phyloP scores from a whole-genome alignment of 2,113 vertebrate genomes.

The Aegithalos caudatus region DNA sequence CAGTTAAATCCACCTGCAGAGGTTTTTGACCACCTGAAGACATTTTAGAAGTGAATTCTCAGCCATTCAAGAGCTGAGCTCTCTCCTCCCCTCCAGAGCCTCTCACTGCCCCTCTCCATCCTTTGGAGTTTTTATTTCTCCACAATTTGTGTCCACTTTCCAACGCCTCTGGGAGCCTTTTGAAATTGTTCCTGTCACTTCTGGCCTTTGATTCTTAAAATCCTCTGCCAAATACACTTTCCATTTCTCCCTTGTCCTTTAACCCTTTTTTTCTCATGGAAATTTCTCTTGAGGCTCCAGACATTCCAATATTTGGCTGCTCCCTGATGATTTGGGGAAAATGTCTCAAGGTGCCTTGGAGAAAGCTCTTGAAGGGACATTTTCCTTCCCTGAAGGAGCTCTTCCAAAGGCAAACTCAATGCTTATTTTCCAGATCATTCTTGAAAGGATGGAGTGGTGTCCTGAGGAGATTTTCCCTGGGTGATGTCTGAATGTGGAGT shows the following conservation, averaged over 20 bases:
- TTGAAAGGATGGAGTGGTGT: background rate
- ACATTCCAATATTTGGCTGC: background rate
- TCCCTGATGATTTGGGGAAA: background rate
- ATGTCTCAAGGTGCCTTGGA: background rate
- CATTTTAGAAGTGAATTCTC: background rate
- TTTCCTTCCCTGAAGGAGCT: background rate
- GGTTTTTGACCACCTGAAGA: background rate
- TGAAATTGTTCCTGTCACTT: background rate
- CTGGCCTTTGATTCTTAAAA: background rate
- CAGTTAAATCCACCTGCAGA: background rate
- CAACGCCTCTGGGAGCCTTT: background rate
- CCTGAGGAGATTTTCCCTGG: background rate
- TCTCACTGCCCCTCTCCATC: background rate
- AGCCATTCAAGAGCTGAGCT: background rate
- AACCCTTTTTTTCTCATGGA: background rate
- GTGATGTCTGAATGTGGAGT: background rate
- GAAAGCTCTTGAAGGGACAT: background rate
- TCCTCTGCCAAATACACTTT: background rate
- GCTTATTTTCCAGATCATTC: background rate
- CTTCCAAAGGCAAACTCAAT: background rate
- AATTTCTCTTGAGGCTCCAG: background rate
- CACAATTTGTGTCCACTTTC: background rate
- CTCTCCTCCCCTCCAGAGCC: background rate
- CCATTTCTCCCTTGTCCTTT: background rate
- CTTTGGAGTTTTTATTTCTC: background rate